Evolutionary conservation across 2,888 invertebrate species (phyloP).

Genomic region (Macrosiphum euphorbiae): DNA sequence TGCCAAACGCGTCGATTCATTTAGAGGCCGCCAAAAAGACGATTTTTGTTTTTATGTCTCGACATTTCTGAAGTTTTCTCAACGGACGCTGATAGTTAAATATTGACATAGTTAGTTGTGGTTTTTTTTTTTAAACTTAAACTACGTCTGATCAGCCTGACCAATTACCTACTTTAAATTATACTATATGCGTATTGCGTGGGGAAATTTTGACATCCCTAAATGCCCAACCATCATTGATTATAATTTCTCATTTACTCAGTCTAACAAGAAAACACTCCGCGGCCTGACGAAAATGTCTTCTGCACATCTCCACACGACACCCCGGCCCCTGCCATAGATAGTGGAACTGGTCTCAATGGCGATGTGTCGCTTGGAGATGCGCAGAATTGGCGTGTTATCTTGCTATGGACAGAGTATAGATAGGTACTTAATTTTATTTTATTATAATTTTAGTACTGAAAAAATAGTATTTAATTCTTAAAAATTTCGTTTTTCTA

Average conservation of each 20-base stretch:
- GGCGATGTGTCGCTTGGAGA: too few relatives aligned
- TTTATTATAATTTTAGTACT: neutral
- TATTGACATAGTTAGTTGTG: neutral
- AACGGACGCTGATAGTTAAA: neutral
- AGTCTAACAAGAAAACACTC: too few relatives aligned
- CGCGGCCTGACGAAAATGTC: too few relatives aligned
- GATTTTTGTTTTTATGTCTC: neutral
- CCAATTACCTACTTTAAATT: neutral
- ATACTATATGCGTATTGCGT: neutral
- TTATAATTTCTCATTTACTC: neutral
- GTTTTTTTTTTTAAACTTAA: neutral
- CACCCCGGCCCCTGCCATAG: too few relatives aligned
- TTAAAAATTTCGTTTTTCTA: neutral
- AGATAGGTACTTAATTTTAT: neutral
- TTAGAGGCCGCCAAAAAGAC: neutral
- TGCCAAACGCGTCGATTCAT: neutral
- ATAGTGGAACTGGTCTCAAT: too few relatives aligned
- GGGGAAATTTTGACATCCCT: neutral
- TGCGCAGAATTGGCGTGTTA: too few relatives aligned
- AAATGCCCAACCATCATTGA: neutral
- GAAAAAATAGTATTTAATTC: neutral
- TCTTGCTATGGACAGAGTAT: neutral
- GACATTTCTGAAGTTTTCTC: neutral
- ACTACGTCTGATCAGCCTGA: neutral
- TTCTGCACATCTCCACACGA: too few relatives aligned